Evolutionary conservation across 2,888 invertebrate genomes (phyloP), one percentile per base, ranked within the genome.

Genomic region (Idaea straminata): DNA sequence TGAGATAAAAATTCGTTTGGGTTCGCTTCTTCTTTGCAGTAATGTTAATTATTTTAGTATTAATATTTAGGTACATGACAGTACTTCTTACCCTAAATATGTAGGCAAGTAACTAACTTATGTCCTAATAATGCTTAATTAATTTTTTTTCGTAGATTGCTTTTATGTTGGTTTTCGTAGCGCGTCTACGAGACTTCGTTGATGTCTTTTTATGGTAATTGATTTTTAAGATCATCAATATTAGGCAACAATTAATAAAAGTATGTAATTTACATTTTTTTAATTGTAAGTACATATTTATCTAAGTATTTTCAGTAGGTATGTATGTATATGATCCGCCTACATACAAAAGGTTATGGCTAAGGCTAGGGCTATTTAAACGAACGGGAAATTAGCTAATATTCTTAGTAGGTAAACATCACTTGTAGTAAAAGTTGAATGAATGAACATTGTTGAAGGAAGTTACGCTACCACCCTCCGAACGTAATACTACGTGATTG

Each of bases 171-270:
- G 73, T 72, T 70, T 72, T 77, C 81, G 83, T 84, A 85, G 81
- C 79, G 64, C 68, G 79, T 47, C 83, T 83, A 84, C 81, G 81
- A 71, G 69, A 62, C 65, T 71, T 65, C 75, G 73, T 77, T 71
- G 66, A 75, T 65, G 67, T 75, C 71, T 74, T 71, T 71, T 71
- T 61, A 61, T 57, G 16, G 57, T 70, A 47, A 13, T 7, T 47
- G 25, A 25, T 25, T 3, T 25, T 25, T 25, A 25, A 25, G 25
- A 25, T 25, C 25, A 25, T 25, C 25, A 1, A 25, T 25, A 25
- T 25, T 25, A 25, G 25, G 25, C 25, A 25, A 25, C 3, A 25
- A 25, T 25, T 3, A 25, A 25, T 25, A 25, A 25, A 25, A 25
- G 25, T 25, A 25, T 25, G 25, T 25, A n/a, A n/a, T n/a, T n/a